Evolutionary conservation across 2,888 invertebrate genomes (phyloP), one percentile per base, ranked within the genome.

Genomic region (Drosophila anomalata): DNA sequence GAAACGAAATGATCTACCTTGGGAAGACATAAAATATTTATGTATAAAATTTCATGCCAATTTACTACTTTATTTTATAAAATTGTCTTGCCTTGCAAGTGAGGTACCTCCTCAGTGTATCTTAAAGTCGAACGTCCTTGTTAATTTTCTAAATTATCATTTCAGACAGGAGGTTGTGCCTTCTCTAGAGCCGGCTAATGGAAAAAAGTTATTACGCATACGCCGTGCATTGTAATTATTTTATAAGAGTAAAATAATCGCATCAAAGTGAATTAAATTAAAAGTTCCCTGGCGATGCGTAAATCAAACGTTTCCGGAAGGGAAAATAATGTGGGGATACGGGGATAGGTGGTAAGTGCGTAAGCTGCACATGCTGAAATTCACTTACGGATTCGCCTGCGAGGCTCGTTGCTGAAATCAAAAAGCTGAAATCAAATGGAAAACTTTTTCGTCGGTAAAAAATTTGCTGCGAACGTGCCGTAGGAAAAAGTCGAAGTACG

Each of bases 201-300:
- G 47, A 52, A 31, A 14, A 22, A 44, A 26, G 48, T 42, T 58
- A 76, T 73, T 72, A 70, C 76, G 76, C 53, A 76, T 75, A 78
- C 77, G 83, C 75, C 68, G 66, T 62, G 67, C 53, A 39, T 59
- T 50, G 67, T 73, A 61, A 73, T 73, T 73, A 73, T 73, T 67
- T 71, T 41, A 50, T 50, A 69, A 68, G 62, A 48, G 51, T 52
- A 52, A 75, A 78, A 76, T 82, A 83, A 83, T 83, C 80, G 83
- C 77, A 76, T 78, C 74, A 81, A 77, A 73, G 71, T 69, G 58
- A 86, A 86, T 86, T 77, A 78, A 86, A 86, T 86, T 80, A 87
- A 86, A 86, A 86, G 69, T 87, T 82, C 59, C 74, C 26, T 74
- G 65, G 59, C 75, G 62, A 76, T 79, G 78, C 77, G 76, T 87